A percentile compares a stretch with the other conserved stretches of the same genome.
Conservation (phyloP, 1,140 invertebrate species). For the Drosophila grimshawi region DNA sequence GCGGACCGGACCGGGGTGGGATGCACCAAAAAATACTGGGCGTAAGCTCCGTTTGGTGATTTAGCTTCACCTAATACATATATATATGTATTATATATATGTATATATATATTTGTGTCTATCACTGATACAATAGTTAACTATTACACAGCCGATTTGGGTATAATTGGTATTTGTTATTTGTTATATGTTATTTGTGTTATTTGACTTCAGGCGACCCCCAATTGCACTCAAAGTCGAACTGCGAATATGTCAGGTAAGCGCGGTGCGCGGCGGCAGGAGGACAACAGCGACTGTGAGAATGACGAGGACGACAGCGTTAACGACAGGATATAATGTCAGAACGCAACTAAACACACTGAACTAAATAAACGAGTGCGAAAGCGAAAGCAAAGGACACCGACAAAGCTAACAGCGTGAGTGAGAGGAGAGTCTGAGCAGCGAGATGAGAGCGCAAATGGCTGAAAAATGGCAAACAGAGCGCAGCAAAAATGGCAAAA, state of each 20-base stretch:
- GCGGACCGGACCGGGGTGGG: conserved; percentile 27
- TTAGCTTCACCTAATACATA: neutral
- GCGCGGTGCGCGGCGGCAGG: conserved; percentile 32
- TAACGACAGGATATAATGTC: conserved; percentile 78
- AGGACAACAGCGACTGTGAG: conserved; percentile 1
- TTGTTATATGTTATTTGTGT: neutral
- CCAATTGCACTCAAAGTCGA: conserved; percentile 64
- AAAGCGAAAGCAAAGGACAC: conserved; percentile 77
- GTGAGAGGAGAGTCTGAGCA: conserved; percentile 1
- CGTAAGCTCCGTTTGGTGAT: conserved; percentile 1
- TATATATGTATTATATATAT: neutral
- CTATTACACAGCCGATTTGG: neutral
- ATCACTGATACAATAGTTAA: neutral
- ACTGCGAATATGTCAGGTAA: conserved; percentile 48
- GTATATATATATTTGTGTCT: no score
- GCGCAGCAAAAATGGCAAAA: conserved; percentile 9
- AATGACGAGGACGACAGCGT: conserved; percentile 26
- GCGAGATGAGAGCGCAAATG: conserved; percentile 24
- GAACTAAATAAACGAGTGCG: conserved; percentile 78
- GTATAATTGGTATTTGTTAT: neutral
- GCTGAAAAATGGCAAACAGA: conserved; percentile 11
- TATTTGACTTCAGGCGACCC: conserved; percentile 29
- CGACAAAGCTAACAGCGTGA: conserved; percentile 61
- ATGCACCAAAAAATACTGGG: conserved; percentile 7
- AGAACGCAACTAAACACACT: conserved; percentile 75